Evolutionary conservation across 2,797 vertebrate species (phyloP).

Genomic region (Notamacropus eugenii): DNA sequence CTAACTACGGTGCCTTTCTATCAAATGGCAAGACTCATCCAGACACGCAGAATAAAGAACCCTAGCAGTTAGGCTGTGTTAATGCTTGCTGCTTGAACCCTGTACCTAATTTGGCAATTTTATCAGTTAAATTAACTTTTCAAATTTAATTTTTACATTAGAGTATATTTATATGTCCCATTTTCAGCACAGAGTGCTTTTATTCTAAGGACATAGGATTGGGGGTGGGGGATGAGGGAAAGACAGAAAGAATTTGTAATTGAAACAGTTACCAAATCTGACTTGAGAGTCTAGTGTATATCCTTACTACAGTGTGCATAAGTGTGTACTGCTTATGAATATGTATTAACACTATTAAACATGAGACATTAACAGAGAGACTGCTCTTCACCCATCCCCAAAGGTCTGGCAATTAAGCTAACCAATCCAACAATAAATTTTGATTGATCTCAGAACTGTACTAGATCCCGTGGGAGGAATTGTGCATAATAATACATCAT

Average conservation of each 20-base stretch:
- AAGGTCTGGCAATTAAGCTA: not conserved
- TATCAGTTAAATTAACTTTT: not conserved
- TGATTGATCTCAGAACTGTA: not conserved
- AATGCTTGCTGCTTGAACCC: not conserved
- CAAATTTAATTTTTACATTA: not conserved
- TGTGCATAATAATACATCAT: constrained; percentile 15
- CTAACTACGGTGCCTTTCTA: not conserved
- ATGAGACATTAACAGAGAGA: not conserved
- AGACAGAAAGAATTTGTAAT: not conserved
- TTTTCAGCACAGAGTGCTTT: not conserved
- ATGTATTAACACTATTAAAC: not conserved
- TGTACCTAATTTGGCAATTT: not conserved
- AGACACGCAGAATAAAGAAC: not conserved
- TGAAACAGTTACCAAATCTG: not conserved
- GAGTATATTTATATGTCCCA: not conserved
- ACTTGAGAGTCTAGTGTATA: not conserved
- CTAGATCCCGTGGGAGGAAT: not conserved
- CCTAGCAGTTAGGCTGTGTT: not conserved
- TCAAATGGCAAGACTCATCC: not conserved
- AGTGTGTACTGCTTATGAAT: not conserved
- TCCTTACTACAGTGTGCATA: not conserved
- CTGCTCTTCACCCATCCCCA: not conserved
- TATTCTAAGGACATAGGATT: not conserved
- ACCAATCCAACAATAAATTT: not conserved
- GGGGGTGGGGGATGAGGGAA: not conserved